Evolutionary conservation across 2,797 vertebrate species (phyloP).

Genomic region (Coendou prehensilis): DNA sequence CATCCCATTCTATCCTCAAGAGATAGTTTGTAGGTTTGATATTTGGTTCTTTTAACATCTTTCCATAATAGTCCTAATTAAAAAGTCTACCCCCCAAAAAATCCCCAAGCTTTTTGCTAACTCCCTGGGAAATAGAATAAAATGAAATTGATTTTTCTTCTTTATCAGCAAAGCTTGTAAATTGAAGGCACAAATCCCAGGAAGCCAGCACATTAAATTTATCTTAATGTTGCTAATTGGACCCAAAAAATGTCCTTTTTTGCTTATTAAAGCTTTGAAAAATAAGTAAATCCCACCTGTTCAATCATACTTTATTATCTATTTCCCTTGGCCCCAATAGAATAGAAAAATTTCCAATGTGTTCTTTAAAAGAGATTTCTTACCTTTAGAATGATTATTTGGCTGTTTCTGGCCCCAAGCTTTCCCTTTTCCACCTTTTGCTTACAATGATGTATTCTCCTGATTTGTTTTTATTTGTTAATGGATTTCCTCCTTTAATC

Average conservation of each 20-base stretch:
- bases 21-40: neutral
- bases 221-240: slow-evolving; percentile 78
- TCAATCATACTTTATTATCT: slow-evolving; percentile 31
- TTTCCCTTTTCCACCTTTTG: slow-evolving; percentile 32
- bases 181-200: slow-evolving; percentile 84
- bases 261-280: slow-evolving; percentile 71
- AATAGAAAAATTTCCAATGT: slow-evolving; percentile 49
- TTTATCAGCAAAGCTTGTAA: slow-evolving; percentile 87
- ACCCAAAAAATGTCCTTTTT: slow-evolving; percentile 59
- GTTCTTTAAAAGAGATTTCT: slow-evolving; percentile 23
- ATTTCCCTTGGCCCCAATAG: neutral
- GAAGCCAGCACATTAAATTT: slow-evolving; percentile 79
- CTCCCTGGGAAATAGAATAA: slow-evolving; percentile 84
- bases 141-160: slow-evolving; percentile 88
- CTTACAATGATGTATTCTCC: neutral
- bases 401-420: neutral
- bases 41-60: slow-evolving; percentile 67
- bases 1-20: neutral
- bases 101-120: slow-evolving; percentile 77
- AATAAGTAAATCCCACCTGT: slow-evolving; percentile 55
- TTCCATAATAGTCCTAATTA: slow-evolving; percentile 81
- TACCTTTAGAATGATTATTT: slow-evolving; percentile 16
- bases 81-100: slow-evolving; percentile 63
- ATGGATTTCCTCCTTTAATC: neutral
- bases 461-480: slow-evolving; percentile 33